Percentiles rank a stretch among this genome's conserved stretches.
Evolutionary conservation across 2,888 invertebrate genomes (phyloP).

Genomic region (Escarpia spicata): DNA sequence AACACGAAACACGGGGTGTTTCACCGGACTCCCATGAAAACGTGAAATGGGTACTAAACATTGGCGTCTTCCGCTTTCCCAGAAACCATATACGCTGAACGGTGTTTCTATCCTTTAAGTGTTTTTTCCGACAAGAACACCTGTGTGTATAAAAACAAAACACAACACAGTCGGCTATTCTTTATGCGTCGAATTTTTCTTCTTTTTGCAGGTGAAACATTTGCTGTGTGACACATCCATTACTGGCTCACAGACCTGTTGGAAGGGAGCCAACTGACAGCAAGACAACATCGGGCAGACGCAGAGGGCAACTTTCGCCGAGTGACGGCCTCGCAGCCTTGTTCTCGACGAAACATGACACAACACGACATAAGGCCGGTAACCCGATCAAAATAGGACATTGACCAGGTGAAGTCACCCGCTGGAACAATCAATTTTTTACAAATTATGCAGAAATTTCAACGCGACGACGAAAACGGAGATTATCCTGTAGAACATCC

Average conservation of each 20-base stretch:
- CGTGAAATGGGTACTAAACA: neutral
- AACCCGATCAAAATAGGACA: neutral
- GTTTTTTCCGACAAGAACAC: neutral
- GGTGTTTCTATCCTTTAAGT: neutral
- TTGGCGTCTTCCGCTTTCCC: neutral
- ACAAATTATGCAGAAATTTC: neutral
- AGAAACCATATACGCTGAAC: neutral
- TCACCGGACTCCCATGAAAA: neutral
- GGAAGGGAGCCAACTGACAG: neutral
- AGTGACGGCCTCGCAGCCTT: neutral
- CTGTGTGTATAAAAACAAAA: neutral
- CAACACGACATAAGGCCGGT: too few relatives aligned
- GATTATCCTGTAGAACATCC: neutral
- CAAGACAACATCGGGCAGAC: neutral
- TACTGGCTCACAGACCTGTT: neutral
- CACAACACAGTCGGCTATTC: neutral
- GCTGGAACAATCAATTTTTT: neutral
- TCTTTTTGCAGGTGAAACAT: neutral
- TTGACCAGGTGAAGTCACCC: neutral
- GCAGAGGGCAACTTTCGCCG: neutral
- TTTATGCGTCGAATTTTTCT: neutral
- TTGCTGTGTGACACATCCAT: neutral
- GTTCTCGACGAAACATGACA: neutral
- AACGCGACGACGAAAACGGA: neutral
- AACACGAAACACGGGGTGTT: neutral